Conservation (phyloP, 2,797 vertebrate genomes). For the Mus minutoides region DNA sequence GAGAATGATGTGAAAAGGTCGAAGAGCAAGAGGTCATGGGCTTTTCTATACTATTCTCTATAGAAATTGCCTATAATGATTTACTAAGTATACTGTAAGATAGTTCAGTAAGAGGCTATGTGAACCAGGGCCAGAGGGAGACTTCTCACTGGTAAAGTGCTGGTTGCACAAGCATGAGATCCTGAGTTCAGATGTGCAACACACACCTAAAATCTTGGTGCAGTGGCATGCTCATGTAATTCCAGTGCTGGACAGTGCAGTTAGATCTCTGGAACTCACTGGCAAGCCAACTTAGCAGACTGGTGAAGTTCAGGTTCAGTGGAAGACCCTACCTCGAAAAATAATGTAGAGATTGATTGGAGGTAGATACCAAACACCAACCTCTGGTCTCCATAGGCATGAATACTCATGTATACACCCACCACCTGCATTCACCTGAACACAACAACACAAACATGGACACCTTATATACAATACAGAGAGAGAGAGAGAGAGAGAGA, state of each 20-base stretch:
- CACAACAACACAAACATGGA: not conserved
- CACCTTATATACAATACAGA: not conserved
- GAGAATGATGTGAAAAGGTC: not conserved
- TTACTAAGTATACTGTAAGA: constrained; percentile 49
- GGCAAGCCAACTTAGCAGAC: not conserved
- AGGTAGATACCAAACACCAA: not conserved
- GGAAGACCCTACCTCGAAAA: not conserved
- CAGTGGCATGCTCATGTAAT: not conserved
- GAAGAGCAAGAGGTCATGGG: constrained; percentile 35
- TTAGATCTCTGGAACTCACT: not conserved
- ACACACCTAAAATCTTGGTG: not conserved
- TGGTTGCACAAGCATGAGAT: not conserved
- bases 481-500: not conserved
- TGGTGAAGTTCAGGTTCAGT: not conserved
- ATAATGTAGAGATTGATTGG: not conserved
- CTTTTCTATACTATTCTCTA: constrained; percentile 23
- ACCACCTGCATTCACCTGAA: not conserved
- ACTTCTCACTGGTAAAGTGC: not conserved
- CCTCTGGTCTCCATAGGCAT: not conserved
- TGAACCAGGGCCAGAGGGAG: not conserved
- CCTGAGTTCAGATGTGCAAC: not conserved
- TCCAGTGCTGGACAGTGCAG: not conserved
- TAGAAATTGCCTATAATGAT: constrained; percentile 55
- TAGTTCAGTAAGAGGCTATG: not conserved
- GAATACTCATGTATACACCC: too few species aligned